Evolutionary conservation across 2,797 vertebrate genomes (phyloP), one percentile per base, ranked within the genome.

Genomic region (Argentina silus): DNA sequence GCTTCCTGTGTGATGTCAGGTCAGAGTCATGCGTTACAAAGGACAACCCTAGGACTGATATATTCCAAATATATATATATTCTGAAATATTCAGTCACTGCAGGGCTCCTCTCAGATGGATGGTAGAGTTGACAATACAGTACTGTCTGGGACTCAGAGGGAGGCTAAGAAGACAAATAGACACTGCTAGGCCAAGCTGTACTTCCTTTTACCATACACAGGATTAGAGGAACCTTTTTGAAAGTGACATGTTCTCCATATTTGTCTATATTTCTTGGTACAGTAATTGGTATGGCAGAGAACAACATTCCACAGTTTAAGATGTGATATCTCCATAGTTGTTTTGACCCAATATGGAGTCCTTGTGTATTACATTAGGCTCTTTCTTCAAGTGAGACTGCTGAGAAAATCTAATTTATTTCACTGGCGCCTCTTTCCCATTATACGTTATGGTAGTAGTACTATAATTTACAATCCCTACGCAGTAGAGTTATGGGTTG

Each of bases 1-100:
- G 94, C 89, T 93, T 93, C 92, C 93, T 91, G 81, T 15, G 78
- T 94, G 92, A 95, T 89, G 90, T 92, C 90, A 92, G 90, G 86
- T 70, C 63, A 17, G 84, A 93, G 90, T 76, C 90, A 93, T 93
- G 89, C 76, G 68, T 87, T 10, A 63, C 72, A 79, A 83, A 78
- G 76, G 77, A 87, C 81, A 44, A 73, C 57, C 65, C 43, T 14
- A 84, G 81, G 89, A 82, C 81, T 61, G 80, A 86, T 91, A 4
- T 36, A 36, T 36, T n/a, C n/a, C n/a, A n/a, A n/a, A n/a, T n/a
- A n/a, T n/a, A n/a, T n/a, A n/a, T n/a, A n/a, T n/a, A n/a, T n/a
- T n/a, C n/a, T n/a, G n/a, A 85, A 90, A 90, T 89, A 87, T 74
- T 55, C n/a, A 1, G 63, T 72, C 84, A 74, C 79, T 21, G 74